Evolutionary conservation across 2,113 vertebrate genomes (phyloP).

Genomic region (Trochalopteron elliotii): DNA sequence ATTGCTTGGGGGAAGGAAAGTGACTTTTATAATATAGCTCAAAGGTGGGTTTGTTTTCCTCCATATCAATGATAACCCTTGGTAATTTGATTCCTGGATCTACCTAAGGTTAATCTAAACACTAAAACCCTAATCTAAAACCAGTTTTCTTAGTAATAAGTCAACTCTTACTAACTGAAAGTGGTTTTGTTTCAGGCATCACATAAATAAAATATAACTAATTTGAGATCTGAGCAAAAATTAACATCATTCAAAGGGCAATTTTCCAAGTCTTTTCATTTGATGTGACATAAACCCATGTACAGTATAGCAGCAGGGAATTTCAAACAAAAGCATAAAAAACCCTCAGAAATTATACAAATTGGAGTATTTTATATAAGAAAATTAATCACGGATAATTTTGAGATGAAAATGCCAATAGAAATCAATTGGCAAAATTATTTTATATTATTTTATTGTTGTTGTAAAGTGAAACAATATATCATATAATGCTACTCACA

Average conservation of each 20-base stretch:
- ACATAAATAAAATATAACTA: not conserved
- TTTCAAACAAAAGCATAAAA: not conserved
- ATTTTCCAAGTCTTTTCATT: not conserved
- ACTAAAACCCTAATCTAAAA: not conserved
- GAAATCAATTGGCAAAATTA: not conserved
- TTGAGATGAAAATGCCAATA: not conserved
- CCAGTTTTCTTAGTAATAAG: not conserved
- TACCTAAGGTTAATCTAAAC: not conserved
- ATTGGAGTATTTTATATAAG: not conserved
- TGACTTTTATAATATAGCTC: not conserved
- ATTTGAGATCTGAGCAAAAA: not conserved
- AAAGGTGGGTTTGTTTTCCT: not conserved
- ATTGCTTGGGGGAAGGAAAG: not conserved
- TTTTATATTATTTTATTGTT: not conserved
- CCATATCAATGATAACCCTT: not conserved
- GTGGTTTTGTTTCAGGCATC: not conserved
- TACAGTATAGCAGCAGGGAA: not conserved
- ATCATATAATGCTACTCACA: not conserved
- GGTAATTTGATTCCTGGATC: not conserved
- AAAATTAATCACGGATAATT: not conserved
- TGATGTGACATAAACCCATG: not conserved
- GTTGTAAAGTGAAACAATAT: not conserved
- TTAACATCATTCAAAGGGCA: not conserved
- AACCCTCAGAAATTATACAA: not conserved
- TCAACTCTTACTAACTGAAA: not conserved